Evolutionary conservation across 2,113 vertebrate genomes (phyloP), one percentile per base, ranked within the genome.

Genomic region (Scomber scombrus): DNA sequence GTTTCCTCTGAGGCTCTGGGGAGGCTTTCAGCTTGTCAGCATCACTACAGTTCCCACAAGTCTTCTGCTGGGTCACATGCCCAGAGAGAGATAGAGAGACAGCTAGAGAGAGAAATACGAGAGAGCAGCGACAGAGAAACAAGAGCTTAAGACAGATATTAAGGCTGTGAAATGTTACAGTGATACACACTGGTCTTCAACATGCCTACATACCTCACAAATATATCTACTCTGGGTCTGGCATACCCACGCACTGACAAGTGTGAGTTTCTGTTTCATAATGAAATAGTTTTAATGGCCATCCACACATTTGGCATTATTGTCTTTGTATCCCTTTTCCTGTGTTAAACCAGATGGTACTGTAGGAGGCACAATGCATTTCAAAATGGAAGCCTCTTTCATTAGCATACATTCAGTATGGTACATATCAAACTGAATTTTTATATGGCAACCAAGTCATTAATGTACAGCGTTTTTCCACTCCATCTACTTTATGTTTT

Each of bases 1-100:
- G 90, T 91, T 93, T 91, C 82, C 83, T 86, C 80, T 57, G 56
- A 71, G 77, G 77, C 90, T 92, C 88, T 43, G 63, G 89, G 88
- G 90, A 92, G 89, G 71, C 80, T 86, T 90, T 89, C 71, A 89
- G 87, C 78, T 70, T 89, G 89, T 91, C 89, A 89, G 90, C 86
- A 85, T 91, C 82, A 89, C 92, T 92, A 92, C 87, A 88, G 83
- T 85, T 93, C 92, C 91, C 90, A 92, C 81, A 93, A 92, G 91
- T 82, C 90, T 85, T 78, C 84, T 71, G 86, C 86, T 88, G 65
- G 89, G 91, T 93, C 91, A 92, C 88, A 90, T 89, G 90, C 68
- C 77, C 82, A 58, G 31, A 80, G 78, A 91, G 77, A 80, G 52
- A 58, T 12, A 23, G 49, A 54, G 13, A 68, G 61, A 55, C 63